Base-by-base conservation (phyloP, 2,888 invertebrate species). In the Macaria notata region DNA sequence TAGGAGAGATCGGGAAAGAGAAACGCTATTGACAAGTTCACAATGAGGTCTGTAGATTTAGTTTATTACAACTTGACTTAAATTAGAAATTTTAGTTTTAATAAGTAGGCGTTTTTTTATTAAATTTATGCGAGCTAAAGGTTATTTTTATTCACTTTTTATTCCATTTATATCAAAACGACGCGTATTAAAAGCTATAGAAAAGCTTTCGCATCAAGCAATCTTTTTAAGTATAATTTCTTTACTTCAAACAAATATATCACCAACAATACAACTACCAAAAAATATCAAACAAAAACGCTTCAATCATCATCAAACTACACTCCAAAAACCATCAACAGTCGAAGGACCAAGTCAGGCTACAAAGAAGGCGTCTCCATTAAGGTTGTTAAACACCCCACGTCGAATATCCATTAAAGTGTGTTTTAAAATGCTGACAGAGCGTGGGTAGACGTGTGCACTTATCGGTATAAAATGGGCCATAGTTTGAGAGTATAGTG, bases 371-470 rank as follows among this genome's bases (percentile, higher is more conserved):
- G 49, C 47, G 50, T 50, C 50, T 46, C 49, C 47, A 50, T 50
- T 55, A 54, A 49, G 43, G 58, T 49, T 54, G 42, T 54, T 61
- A 56, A 59, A 58, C 50, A 54, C 59, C 63, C 55, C 59, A 61
- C 55, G 61, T 52, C 59, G 62, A 42, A 46, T 56, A 61, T 55
- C 49, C 58, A 61, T 56, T 64, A 62, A 62, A 64, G 46, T 52
- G 56, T 54, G 54, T 59, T 61, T 65, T 62, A 66, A 65, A 64
- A 66, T 59, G 57, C 49, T 68, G 69, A 70, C 70, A 70, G 46
- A 48, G 62, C 69, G 75, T 73, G 71, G 73, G 72, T 59, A 57
- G 64, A 68, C 67, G 65, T 56, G 56, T 64, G 68, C 65, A 70
- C 70, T 68, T 66, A 68, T 68, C 62, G 46, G 49, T 9, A 56